Conservation (phyloP, 2,888 invertebrate genomes). For the Cataglyphis livida region DNA sequence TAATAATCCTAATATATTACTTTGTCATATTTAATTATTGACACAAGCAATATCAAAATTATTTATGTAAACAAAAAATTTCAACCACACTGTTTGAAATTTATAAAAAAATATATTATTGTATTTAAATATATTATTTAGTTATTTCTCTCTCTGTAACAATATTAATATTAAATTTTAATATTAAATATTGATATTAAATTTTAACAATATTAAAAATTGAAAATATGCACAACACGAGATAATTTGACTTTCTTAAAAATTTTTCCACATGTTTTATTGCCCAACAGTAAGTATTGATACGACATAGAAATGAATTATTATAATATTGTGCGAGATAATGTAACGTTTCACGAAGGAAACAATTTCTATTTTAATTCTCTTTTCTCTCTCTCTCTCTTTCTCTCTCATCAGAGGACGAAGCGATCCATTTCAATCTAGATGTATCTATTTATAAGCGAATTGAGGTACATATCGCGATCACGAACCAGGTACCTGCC, state of each 20-base stretch:
- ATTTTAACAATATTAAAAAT: neutral
- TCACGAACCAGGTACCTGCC: slow-evolving; percentile 1
- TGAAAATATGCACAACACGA: neutral
- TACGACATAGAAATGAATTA: no score
- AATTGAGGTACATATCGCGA: slow-evolving; percentile 15
- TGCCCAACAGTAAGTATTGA: no score
- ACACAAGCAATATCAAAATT: neutral
- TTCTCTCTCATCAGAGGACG: slow-evolving; percentile 1
- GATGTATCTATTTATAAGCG: slow-evolving; percentile 36
- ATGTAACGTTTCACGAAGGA: neutral
- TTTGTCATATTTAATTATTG: neutral
- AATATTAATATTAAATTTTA: neutral
- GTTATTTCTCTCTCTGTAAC: neutral
- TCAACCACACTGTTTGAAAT: neutral
- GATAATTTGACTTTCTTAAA: neutral
- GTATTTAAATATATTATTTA: neutral
- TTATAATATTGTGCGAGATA: neutral
- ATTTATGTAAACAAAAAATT: neutral
- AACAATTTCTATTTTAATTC: slow-evolving; percentile 11
- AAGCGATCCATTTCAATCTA: slow-evolving; percentile 35
- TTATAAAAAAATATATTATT: neutral
- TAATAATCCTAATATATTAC: neutral
- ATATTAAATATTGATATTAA: no score
- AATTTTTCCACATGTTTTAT: neutral
- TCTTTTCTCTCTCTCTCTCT: neutral